phyloP scores from a whole-genome alignment of 2,888 invertebrate genomes.

The Xanthorhoe spadicearia region DNA sequence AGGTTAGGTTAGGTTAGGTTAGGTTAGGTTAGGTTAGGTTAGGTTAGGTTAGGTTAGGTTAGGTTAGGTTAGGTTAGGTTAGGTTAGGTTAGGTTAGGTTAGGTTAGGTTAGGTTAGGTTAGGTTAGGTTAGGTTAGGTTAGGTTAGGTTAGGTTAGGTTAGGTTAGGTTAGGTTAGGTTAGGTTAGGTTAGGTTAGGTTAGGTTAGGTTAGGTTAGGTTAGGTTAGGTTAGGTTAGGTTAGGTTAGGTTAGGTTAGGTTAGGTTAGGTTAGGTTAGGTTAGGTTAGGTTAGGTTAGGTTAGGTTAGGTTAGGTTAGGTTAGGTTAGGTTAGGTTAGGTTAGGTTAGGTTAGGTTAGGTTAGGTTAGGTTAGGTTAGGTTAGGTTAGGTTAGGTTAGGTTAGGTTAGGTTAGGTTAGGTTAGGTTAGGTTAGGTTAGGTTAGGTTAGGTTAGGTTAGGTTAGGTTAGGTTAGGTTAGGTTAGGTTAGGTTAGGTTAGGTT shows the following conservation, averaged over 20 bases:
- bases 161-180: slow-evolving; percentile 23
- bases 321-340: slow-evolving; percentile 31
- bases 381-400: slow-evolving; percentile 29
- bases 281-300: slow-evolving; percentile 31
- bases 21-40: slow-evolving; percentile 18
- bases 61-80: slow-evolving; percentile 18
- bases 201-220: slow-evolving; percentile 22
- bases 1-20: slow-evolving; percentile 18
- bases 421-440: slow-evolving; percentile 27
- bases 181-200: slow-evolving; percentile 7
- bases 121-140: slow-evolving; percentile 21
- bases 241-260: slow-evolving; percentile 31
- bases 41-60: slow-evolving; percentile 18
- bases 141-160: slow-evolving; percentile 18
- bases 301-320: slow-evolving; percentile 30
- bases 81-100: slow-evolving; percentile 18
- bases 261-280: slow-evolving; percentile 31
- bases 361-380: slow-evolving; percentile 27
- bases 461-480: slow-evolving; percentile 27
- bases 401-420: slow-evolving; percentile 24
- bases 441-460: slow-evolving; percentile 27
- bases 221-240: slow-evolving; percentile 31
- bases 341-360: slow-evolving; percentile 31
- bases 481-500: slow-evolving; percentile 2
- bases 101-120: slow-evolving; percentile 14